Evolutionary conservation across 2,113 vertebrate genomes (phyloP).

Genomic region (Pachycephala philippinensis): DNA sequence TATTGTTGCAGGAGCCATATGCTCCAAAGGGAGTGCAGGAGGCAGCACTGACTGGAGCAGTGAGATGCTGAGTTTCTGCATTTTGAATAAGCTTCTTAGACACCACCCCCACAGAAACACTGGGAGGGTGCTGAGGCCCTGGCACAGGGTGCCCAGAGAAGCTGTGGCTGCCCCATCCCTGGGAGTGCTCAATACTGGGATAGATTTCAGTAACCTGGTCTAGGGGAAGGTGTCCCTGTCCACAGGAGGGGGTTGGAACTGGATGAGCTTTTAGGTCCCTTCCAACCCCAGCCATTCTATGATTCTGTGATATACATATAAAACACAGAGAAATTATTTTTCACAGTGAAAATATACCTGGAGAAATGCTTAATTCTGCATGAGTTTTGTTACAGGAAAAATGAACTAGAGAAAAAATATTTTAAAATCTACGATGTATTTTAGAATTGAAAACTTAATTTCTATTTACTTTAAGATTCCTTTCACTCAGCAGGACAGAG

Average conservation of each 20-base stretch:
- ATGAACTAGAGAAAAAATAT: not conserved
- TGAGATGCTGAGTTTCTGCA: not conserved
- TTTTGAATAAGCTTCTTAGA: not conserved
- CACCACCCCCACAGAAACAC: not conserved
- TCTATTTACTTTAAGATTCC: not conserved
- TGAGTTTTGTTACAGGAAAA: not conserved
- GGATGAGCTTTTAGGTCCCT: not conserved
- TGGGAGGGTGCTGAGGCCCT: not conserved
- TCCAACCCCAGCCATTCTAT: not conserved
- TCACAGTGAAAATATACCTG: not conserved
- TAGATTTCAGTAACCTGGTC: not conserved
- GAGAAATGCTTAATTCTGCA: not conserved
- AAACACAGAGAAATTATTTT: not conserved
- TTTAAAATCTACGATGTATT: not conserved
- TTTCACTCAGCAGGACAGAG: not conserved
- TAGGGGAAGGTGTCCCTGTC: not conserved
- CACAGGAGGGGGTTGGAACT: not conserved
- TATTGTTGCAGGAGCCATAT: not conserved
- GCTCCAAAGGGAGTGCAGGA: conserved; percentile 14
- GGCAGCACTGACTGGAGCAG: not conserved
- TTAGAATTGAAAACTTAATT: not conserved
- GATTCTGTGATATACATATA: not conserved
- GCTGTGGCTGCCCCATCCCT: not conserved
- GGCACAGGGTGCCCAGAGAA: not conserved
- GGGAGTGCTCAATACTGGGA: not conserved